Conservation (phyloP, 2,113 vertebrate genomes). For the Xerus inauris region DNA sequence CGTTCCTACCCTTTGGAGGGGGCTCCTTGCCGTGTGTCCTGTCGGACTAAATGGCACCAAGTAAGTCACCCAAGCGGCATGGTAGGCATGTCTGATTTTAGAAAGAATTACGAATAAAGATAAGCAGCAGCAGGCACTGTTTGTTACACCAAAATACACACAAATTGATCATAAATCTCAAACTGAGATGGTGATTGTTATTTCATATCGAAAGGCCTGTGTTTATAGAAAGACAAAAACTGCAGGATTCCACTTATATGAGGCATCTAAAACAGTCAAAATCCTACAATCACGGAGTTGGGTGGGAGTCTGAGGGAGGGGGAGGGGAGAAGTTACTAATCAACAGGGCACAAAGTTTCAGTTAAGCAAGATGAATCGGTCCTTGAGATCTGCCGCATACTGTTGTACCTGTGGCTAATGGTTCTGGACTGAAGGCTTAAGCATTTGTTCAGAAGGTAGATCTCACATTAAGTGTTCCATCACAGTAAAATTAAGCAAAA, state of each 20-base stretch:
- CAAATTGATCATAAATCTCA: not conserved
- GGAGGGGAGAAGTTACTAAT: not conserved
- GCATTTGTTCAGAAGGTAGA: not conserved
- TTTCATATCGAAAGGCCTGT: slow-evolving; percentile 60
- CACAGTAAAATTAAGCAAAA: not conserved
- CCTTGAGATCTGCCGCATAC: not conserved
- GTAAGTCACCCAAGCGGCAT: not conserved
- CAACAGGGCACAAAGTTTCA: not conserved
- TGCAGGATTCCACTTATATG: not conserved
- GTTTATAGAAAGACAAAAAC: slow-evolving; percentile 55
- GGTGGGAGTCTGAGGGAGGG: not conserved
- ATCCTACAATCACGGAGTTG: not conserved
- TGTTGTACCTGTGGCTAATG: rapidly evolving
- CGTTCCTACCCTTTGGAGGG: not conserved
- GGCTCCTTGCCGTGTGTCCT: not conserved
- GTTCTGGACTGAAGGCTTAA: not conserved
- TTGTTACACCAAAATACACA: not conserved
- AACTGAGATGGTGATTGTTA: slow-evolving; percentile 69
- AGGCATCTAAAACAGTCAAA: not conserved
- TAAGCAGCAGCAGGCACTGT: not conserved
- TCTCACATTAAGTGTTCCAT: not conserved
- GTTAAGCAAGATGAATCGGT: not conserved
- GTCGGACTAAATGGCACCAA: not conserved
- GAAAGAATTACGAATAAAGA: slow-evolving; percentile 58
- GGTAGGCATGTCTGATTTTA: not conserved